phyloP scores from a whole-genome alignment of 64 coral and sea anemone genomes.

The Cladopsammia gracilis region DNA sequence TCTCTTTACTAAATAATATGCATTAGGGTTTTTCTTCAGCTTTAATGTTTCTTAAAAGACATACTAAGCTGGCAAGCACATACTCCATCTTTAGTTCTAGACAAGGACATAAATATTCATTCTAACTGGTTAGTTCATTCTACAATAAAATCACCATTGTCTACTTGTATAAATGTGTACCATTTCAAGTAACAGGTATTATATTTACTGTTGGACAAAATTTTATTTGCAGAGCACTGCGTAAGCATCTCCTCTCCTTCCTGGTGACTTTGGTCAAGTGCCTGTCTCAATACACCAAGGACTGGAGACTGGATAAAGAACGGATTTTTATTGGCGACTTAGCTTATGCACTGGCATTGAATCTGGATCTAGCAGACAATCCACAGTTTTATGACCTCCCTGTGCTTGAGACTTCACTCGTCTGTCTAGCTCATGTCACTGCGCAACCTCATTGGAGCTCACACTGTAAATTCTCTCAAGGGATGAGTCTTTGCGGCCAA shows the following conservation, averaged over 20 bases:
- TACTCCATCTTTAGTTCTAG: no score
- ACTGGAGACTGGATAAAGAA: constrained; percentile 82
- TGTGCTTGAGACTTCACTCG: constrained; percentile 82
- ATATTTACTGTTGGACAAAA: background rate
- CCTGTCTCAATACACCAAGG: constrained; percentile 56
- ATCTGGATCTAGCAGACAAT: constrained; percentile 90
- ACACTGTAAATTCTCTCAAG: constrained; percentile 69
- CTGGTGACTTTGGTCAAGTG: constrained; percentile 53
- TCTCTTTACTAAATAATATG: no score
- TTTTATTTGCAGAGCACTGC: constrained; percentile 66
- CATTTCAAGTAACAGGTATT: background rate
- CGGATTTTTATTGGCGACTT: constrained; percentile 89
- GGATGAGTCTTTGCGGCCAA: constrained; percentile 70
- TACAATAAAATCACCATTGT: no score
- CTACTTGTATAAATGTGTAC: no score
- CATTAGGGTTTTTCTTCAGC: no score
- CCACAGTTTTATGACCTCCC: constrained; percentile 96
- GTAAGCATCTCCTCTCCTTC: constrained; percentile 81
- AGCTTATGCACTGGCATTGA: constrained; percentile 77
- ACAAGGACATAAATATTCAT: no score
- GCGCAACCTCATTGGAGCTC: constrained; percentile 70
- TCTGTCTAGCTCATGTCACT: constrained; percentile 84
- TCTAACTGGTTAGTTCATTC: no score
- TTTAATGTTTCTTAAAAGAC: no score
- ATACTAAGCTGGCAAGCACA: no score